Conservation (phyloP, 2,797 vertebrate genomes). For the Poeciliopsis infans region DNA sequence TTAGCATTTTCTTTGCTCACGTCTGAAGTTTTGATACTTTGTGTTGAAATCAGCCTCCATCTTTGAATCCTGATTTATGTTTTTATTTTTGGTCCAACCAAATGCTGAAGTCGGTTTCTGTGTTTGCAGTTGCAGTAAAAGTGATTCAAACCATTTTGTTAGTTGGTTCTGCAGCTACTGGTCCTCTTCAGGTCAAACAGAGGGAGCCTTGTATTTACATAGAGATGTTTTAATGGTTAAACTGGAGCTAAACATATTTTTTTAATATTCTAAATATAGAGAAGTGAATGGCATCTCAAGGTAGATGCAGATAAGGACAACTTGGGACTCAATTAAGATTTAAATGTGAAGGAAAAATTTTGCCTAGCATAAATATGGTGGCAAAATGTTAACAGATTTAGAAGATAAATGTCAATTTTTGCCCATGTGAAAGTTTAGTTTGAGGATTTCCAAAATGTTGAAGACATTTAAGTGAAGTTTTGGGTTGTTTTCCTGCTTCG, state of each 20-base stretch:
- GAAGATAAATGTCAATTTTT: constrained; percentile 15
- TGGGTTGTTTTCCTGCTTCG: constrained; percentile 20
- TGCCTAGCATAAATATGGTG: background rate
- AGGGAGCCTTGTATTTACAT: constrained; percentile 4
- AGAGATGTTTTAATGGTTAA: constrained; percentile 23
- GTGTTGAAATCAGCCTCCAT: constrained; percentile 1
- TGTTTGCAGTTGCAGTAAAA: background rate
- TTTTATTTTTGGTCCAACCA: background rate
- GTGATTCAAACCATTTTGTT: background rate
- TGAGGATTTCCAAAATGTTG: background rate
- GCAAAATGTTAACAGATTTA: constrained; percentile 11
- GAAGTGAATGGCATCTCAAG: background rate
- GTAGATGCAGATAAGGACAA: background rate
- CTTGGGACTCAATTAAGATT: background rate
- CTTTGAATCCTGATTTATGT: background rate
- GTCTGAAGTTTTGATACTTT: constrained; percentile 9
- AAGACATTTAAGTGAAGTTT: background rate
- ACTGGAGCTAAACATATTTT: background rate
- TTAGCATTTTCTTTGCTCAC: constrained; percentile 26
- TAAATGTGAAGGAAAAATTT: constrained; percentile 8
- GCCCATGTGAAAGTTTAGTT: constrained; percentile 9
- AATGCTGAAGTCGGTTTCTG: background rate
- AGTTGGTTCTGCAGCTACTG: background rate
- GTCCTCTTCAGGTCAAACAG: constrained; percentile 1
- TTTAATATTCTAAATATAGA: constrained; percentile 2